Percentiles rank a stretch among this genome's conserved stretches.
Conservation (phyloP, 2,888 invertebrate genomes). For the Harpalus rufipes region DNA sequence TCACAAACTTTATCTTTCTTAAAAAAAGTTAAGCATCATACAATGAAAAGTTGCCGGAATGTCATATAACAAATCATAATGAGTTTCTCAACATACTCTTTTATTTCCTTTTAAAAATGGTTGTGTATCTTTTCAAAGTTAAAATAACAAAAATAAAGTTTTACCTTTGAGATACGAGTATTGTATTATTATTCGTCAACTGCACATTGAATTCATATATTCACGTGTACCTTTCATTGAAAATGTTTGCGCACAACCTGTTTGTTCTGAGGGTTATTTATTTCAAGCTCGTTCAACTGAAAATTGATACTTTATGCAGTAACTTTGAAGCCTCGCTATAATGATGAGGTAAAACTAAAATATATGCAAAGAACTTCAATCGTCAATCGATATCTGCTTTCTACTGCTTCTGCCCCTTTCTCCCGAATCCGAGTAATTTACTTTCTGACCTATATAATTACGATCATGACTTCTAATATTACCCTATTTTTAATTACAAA, state of each 20-base stretch:
- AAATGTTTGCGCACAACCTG: constrained; percentile 23
- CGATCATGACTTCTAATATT: no score
- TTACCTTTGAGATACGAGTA: constrained; percentile 6
- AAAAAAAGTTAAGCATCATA: constrained; percentile 19
- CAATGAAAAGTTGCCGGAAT: constrained; percentile 21
- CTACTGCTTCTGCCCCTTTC: neutral
- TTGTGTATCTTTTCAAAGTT: constrained; percentile 23
- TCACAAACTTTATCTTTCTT: constrained; percentile 27
- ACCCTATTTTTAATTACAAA: no score
- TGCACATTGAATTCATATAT: constrained; percentile 11
- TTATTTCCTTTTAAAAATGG: constrained; percentile 19
- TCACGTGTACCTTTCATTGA: constrained; percentile 8
- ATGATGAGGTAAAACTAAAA: constrained; percentile 21
- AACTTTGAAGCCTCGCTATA: constrained; percentile 16
- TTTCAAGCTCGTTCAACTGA: constrained; percentile 25
- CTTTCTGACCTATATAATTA: neutral
- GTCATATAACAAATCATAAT: constrained; percentile 41
- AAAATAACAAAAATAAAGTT: constrained; percentile 5
- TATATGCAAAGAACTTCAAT: constrained; percentile 13
- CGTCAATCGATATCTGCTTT: constrained; percentile 18
- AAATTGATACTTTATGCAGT: constrained; percentile 22
- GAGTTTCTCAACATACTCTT: constrained; percentile 33
- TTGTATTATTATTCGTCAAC: constrained; percentile 8
- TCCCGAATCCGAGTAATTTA: neutral
- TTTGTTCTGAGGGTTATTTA: constrained; percentile 32